Evolutionary conservation across 2,113 vertebrate genomes (phyloP).

Genomic region (Myrmophylax atrothorax): DNA sequence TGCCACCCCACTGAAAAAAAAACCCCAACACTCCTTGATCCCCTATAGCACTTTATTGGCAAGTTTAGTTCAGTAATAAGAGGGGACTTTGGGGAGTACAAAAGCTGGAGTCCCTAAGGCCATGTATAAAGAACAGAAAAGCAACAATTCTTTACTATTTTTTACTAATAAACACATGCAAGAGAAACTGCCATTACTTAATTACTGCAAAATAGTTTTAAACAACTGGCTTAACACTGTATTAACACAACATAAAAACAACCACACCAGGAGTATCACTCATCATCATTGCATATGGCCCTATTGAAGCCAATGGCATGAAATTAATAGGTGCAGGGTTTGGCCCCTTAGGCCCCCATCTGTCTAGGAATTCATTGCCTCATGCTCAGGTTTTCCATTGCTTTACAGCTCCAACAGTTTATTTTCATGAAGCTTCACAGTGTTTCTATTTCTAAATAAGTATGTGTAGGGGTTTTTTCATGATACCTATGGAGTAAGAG

Average conservation of each 20-base stretch:
- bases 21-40: background rate
- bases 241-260: constrained; percentile 66
- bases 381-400: constrained; percentile 37
- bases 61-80: constrained; percentile 16
- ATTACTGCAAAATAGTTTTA: constrained; percentile 65
- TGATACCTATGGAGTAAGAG: background rate
- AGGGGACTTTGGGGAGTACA: constrained; percentile 39
- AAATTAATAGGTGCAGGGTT: constrained; percentile 42
- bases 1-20: background rate
- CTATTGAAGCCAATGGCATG: constrained; percentile 28
- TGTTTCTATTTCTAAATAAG: constrained; percentile 1
- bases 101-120: constrained; percentile 38
- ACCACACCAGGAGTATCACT: constrained; percentile 19
- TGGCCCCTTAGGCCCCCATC: background rate
- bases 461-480: background rate
- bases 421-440: background rate
- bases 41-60: constrained; percentile 28
- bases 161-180: constrained; percentile 60
- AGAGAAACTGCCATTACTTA: constrained; percentile 52
- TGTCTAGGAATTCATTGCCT: constrained; percentile 40
- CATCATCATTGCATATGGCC: constrained; percentile 2
- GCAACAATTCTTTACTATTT: constrained; percentile 32
- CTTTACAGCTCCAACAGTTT: background rate
- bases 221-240: constrained; percentile 67
- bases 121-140: constrained; percentile 13